Evolutionary conservation across 2,113 vertebrate species (phyloP), one percentile per base, ranked within the genome.

Genomic region (Archocentrus centrarchus): DNA sequence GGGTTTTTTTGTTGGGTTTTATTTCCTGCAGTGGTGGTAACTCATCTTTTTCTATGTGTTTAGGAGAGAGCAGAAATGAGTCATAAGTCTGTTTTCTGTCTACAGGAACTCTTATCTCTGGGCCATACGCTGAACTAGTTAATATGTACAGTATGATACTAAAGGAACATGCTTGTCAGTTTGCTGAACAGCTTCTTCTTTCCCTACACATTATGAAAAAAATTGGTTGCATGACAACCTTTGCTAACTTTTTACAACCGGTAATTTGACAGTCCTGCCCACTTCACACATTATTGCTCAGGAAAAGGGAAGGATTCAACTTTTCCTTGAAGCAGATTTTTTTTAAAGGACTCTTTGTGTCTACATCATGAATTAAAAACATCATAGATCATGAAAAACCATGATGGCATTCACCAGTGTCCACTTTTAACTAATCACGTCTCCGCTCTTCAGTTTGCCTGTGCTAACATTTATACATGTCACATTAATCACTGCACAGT

Each of bases 21-120:
- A 55, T 62, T 47, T 1, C 35, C 66, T 77, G 8, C 47, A 60
- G 13, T 63, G 44, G 35, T 32, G 60, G 73, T 59, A 77, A 85
- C 37, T 84, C 39, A 47, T 76, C n/a, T 79, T 73, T 53, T 73
- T 75, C 75, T 47, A 27, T 41, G 68, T 78, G 70, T 35, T 76
- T 62, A 57, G 27, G 64, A 77, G 15, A 79, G 20, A 78, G 24
- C 20, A 58, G 13, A 68, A 50, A 86, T 63, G 2, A 53, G 50
- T 84, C 75, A 59, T 64, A 66, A 32, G 18, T 8, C 79, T 30
- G 24, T 77, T 79, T 11, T 32, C 20, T 61, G 53, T 78, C 44
- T 41, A 58, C 32, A 68, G 58, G 44, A 59, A 70, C 59, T 76
- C 13, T 22, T n/a, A 61, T 68, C 41, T 79, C 55, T 66, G 41